Evolutionary conservation across 2,797 vertebrate species (phyloP), one percentile per base, ranked within the genome.

Genomic region (Propithecus perrieri): DNA sequence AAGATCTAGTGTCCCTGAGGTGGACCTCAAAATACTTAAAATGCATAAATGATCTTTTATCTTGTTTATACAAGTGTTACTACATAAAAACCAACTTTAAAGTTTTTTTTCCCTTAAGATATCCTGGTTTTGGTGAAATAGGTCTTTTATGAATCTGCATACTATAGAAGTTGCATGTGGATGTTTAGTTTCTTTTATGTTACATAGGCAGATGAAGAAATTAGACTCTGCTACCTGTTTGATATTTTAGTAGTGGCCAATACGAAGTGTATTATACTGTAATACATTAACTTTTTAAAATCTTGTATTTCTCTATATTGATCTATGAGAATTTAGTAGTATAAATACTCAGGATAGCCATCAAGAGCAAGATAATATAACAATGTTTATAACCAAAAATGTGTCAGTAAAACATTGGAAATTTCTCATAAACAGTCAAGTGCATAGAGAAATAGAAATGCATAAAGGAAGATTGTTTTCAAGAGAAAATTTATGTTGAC

Each of bases 221-320:
- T 90, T 79, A 74, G 55, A 71, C 12, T 80, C 24, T 57, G 8
- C 24, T 33, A 4, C 28, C 28, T 93, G 7, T 93, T 33, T 93
- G 30, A 5, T 88, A 76, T 78, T 67, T 59, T 81, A 41, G 7
- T 53, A 84, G 57, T 57, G 53, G 10, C 33, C 63, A 57, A 22
- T 57, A 53, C n/a, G 75, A 46, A 75, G 30, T 30, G 0, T 84
- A 46, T 65, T 84, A 41, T 35, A 67, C 30, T 74, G 1, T 91
- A 85, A 57, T 86, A 53, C 4, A 48, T 85, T 76, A 78, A 38
- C 22, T 88, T 87, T 59, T 1, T 59, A 96, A 95, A 57, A 48
- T 59, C 13, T 67, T 96, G 63, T n/a, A 53, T 95, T 95, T 97
- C 18, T 96, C 13, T 83, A 6, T 61, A 69, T 74, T 76, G 76